Evolutionary conservation across 2,797 vertebrate species (phyloP).

Genomic region (Ataeniobius toweri): DNA sequence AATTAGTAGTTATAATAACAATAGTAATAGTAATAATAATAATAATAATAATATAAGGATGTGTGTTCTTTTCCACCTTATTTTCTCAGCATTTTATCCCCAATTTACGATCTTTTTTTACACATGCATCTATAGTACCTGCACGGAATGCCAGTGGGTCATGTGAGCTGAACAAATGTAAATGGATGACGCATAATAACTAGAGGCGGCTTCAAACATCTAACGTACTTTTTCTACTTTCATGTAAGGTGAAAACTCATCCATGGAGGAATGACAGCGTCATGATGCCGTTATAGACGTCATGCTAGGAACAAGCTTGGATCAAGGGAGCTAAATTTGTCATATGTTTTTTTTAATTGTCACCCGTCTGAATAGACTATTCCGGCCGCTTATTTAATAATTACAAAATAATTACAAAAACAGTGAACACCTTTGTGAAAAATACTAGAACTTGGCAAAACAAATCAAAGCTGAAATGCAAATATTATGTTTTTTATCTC

Average conservation of each 20-base stretch:
- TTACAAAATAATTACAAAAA: background rate
- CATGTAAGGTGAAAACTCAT: background rate
- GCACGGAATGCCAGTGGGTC: background rate
- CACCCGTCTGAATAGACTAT: background rate
- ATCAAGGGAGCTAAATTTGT: background rate
- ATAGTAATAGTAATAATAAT: background rate
- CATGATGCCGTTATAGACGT: background rate
- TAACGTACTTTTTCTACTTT: background rate
- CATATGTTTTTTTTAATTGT: background rate
- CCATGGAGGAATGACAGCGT: background rate
- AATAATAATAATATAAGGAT: background rate
- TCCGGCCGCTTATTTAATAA: background rate
- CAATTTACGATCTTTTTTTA: background rate
- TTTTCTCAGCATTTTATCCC: background rate
- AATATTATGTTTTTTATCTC: background rate
- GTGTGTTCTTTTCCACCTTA: background rate
- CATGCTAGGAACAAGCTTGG: background rate
- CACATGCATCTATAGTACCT: background rate
- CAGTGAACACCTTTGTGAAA: background rate
- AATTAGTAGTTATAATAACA: background rate
- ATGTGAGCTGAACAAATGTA: background rate
- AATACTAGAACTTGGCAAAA: background rate
- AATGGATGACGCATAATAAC: background rate
- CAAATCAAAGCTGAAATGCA: background rate
- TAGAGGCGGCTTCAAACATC: background rate